Percentiles rank a stretch among this genome's conserved stretches.
phyloP scores from a whole-genome alignment of 2,797 vertebrate genomes.

The Paguma larvata region DNA sequence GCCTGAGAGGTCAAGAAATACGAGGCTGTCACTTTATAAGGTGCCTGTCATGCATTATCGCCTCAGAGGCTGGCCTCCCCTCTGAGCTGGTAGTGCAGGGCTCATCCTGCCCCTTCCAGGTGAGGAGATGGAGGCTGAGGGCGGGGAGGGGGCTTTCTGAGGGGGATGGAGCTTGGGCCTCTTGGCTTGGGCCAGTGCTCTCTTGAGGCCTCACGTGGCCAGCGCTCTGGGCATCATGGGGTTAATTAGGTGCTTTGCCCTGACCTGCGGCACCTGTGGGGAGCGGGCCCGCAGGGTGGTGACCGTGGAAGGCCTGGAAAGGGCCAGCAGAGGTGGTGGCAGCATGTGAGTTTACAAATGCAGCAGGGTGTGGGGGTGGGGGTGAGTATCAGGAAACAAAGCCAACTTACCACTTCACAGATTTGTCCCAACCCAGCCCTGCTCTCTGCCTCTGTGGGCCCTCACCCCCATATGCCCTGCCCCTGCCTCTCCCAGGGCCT shows the following conservation, averaged over 20 bases:
- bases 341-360: not conserved
- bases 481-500: not conserved
- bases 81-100: not conserved
- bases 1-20: rapidly evolving
- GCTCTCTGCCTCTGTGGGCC: not conserved
- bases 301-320: too few relatives aligned
- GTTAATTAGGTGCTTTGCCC: not conserved
- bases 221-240: not conserved
- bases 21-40: not conserved
- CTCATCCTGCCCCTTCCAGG: rapidly evolving
- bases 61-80: not conserved
- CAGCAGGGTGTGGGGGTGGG: not conserved
- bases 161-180: not conserved
- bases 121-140: not conserved
- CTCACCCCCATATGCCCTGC: rapidly evolving
- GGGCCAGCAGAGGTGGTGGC: too few relatives aligned
- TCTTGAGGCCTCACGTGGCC: not conserved
- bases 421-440: not conserved
- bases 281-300: not conserved
- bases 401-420: not conserved
- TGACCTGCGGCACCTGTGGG: not conserved
- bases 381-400: not conserved
- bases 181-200: not conserved
- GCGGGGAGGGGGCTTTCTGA: not conserved
- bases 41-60: rapidly evolving